Conservation (phyloP, 2,888 invertebrate genomes). For the Cheilosia urbana region DNA sequence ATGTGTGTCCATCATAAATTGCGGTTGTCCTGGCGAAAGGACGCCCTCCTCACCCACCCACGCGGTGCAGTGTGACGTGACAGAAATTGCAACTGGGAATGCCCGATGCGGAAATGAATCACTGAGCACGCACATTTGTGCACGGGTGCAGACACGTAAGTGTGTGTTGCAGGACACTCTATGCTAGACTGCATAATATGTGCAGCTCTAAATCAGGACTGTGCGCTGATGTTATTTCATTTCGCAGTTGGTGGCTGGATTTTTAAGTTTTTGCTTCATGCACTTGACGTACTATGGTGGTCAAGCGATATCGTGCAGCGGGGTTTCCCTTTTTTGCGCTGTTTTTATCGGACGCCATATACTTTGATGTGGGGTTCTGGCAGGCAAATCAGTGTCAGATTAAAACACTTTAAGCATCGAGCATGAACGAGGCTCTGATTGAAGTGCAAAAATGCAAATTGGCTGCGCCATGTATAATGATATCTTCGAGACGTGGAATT, state of each 20-base stretch:
- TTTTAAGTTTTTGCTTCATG: slow-evolving; percentile 46
- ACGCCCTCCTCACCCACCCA: slow-evolving; percentile 28
- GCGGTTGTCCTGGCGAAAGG: slow-evolving; percentile 16
- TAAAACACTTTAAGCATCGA: slow-evolving; percentile 73
- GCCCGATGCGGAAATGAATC: slow-evolving; percentile 74
- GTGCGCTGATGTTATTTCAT: slow-evolving; percentile 27
- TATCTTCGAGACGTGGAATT: slow-evolving; percentile 70
- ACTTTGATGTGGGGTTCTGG: slow-evolving; percentile 66
- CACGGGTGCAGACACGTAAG: slow-evolving; percentile 41
- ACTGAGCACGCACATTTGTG: slow-evolving; percentile 75
- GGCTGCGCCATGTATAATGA: slow-evolving; percentile 65
- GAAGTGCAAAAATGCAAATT: slow-evolving; percentile 75
- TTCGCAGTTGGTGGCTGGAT: slow-evolving; percentile 48
- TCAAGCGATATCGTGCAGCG: slow-evolving; percentile 49
- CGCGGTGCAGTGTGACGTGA: slow-evolving; percentile 56
- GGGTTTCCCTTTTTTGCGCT: slow-evolving; percentile 49
- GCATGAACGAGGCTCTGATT: slow-evolving; percentile 68
- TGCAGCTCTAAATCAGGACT: slow-evolving; percentile 55
- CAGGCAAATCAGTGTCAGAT: slow-evolving; percentile 72
- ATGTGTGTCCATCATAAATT: slow-evolving; percentile 42
- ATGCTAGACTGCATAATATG: slow-evolving; percentile 21
- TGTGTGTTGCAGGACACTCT: slow-evolving; percentile 12
- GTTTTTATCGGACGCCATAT: slow-evolving; percentile 58
- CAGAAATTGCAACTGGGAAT: slow-evolving; percentile 72
- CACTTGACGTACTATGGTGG: slow-evolving; percentile 18